Evolutionary conservation across 2,888 invertebrate genomes (phyloP).

Genomic region (Formica aserva): DNA sequence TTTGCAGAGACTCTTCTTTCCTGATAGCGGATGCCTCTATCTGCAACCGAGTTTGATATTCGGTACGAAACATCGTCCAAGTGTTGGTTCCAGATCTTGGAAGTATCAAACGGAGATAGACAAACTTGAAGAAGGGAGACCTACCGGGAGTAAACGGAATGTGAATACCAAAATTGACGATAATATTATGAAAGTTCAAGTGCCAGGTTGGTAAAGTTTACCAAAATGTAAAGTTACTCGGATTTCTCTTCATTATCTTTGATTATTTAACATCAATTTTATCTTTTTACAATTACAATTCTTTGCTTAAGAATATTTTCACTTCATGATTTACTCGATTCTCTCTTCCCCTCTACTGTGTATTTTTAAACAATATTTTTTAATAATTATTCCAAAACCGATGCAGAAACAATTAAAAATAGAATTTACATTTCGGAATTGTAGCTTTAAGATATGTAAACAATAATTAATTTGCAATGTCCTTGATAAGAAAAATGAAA

Average conservation of each 20-base stretch:
- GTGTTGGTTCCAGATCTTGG: neutral
- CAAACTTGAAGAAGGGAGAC: neutral
- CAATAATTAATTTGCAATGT: neutral
- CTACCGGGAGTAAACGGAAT: neutral
- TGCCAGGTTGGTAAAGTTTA: constrained; percentile 22
- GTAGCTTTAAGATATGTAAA: neutral
- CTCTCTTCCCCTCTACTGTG: neutral
- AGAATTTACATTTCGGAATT: neutral
- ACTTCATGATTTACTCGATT: neutral
- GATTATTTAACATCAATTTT: neutral
- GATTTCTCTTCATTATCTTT: neutral
- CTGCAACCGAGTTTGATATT: constrained; percentile 72
- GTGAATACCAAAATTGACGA: neutral
- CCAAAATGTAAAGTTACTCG: neutral
- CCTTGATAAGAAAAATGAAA: neutral
- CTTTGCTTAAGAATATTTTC: neutral
- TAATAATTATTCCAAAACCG: neutral
- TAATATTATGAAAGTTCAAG: neutral
- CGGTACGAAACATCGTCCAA: neutral
- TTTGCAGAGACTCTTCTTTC: constrained; percentile 72
- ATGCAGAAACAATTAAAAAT: neutral
- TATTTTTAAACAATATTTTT: neutral
- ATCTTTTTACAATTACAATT: neutral
- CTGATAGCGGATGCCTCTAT: constrained; percentile 69
- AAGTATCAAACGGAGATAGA: constrained; percentile 34